Conservation (phyloP, 1,140 invertebrate genomes). For the Heliconius hermathena region DNA sequence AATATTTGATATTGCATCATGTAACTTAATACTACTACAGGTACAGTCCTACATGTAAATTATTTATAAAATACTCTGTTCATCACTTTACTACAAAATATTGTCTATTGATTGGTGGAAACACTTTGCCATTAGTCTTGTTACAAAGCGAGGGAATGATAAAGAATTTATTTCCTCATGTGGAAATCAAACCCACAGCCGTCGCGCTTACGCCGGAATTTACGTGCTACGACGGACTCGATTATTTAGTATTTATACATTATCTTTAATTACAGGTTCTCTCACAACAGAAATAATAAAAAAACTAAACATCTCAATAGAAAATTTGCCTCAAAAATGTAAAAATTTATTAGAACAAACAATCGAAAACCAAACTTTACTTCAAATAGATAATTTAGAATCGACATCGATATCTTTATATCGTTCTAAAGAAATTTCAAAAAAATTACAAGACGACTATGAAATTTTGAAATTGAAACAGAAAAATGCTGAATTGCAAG, state of each 20-base stretch:
- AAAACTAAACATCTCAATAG: conserved; percentile 58
- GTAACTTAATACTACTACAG: too few relatives aligned
- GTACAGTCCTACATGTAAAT: too few relatives aligned
- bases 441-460: conserved; percentile 65
- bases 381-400: conserved; percentile 56
- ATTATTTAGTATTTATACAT: neutral
- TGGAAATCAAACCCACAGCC: too few relatives aligned
- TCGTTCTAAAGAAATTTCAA: conserved; percentile 51
- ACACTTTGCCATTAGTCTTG: too few relatives aligned
- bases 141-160: too few relatives aligned
- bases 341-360: conserved; percentile 54
- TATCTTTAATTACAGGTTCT: conserved; percentile 48
- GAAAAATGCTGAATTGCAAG: conserved; percentile 60
- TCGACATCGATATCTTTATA: conserved; percentile 59
- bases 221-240: too few relatives aligned
- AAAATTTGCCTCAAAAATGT: conserved; percentile 60
- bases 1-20: too few relatives aligned
- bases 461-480: conserved; percentile 68
- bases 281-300: conserved; percentile 51
- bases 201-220: too few relatives aligned
- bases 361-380: conserved; percentile 47
- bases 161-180: too few relatives aligned
- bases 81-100: too few relatives aligned
- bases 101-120: too few relatives aligned
- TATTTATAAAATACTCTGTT: too few relatives aligned